Evolutionary conservation across 2,113 vertebrate species (phyloP).

Genomic region (Oncorhynchus nerka): DNA sequence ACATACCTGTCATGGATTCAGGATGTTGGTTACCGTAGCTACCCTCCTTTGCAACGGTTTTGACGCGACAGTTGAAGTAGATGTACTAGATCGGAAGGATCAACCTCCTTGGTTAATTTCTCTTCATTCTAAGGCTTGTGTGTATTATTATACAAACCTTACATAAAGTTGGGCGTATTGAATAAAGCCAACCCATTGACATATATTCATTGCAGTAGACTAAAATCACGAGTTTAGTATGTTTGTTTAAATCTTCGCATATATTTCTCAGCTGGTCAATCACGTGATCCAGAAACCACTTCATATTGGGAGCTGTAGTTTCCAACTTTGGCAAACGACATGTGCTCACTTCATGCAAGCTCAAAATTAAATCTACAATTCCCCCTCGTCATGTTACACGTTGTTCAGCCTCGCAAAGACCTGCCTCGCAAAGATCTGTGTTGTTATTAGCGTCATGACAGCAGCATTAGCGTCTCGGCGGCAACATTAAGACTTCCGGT

Average conservation of each 20-base stretch:
- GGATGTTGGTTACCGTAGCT: slow-evolving; percentile 23
- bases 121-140: too few relatives aligned
- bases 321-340: background rate
- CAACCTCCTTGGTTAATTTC: too few relatives aligned
- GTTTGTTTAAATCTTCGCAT: too few relatives aligned
- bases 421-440: background rate
- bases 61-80: background rate
- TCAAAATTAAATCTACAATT: background rate
- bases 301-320: background rate
- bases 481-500: too few relatives aligned
- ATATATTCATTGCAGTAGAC: background rate
- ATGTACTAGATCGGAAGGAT: too few relatives aligned
- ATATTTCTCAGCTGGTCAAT: too few relatives aligned
- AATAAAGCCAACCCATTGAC: too few relatives aligned
- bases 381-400: background rate
- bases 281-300: too few relatives aligned
- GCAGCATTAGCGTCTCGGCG: too few relatives aligned
- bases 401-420: background rate
- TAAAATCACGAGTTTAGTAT: too few relatives aligned
- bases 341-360: background rate
- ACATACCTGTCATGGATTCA: background rate
- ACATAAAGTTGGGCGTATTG: too few relatives aligned
- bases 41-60: slow-evolving; percentile 5
- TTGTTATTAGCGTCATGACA: background rate
- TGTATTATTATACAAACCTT: too few relatives aligned